phyloP scores from a whole-genome alignment of 2,113 vertebrate genomes.

The Lepus europaeus region DNA sequence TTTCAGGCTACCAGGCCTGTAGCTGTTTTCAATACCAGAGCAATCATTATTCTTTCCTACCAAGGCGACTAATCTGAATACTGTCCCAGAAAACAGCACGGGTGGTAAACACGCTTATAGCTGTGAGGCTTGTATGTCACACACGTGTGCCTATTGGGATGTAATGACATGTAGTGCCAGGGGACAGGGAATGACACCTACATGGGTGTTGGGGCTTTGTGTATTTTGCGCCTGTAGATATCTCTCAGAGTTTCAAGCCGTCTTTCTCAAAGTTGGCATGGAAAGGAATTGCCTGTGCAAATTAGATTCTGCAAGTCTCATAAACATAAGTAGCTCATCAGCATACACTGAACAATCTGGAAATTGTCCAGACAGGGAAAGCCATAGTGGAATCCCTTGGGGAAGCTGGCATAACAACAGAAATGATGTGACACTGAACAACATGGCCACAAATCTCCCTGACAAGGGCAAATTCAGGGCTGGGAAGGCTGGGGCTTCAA shows the following conservation, averaged over 20 bases:
- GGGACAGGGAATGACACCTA: neutral
- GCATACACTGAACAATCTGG: slow-evolving; percentile 64
- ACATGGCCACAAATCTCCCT: neutral
- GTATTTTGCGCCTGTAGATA: neutral
- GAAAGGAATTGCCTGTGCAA: slow-evolving; percentile 67
- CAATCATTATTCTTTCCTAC: neutral
- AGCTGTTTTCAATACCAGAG: neutral
- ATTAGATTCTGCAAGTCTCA: slow-evolving; percentile 68
- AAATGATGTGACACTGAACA: neutral
- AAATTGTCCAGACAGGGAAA: slow-evolving; percentile 68
- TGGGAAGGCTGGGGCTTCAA: neutral
- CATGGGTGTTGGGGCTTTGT: neutral
- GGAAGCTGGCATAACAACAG: slow-evolving; percentile 41
- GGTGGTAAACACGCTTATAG: neutral
- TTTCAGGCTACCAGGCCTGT: slow-evolving; percentile 22
- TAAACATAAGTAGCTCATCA: slow-evolving; percentile 71
- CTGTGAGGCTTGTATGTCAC: neutral
- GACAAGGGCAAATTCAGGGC: slow-evolving; percentile 33
- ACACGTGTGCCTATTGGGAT: accelerated
- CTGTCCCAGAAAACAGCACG: neutral
- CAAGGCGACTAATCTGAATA: neutral
- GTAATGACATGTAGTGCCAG: too few species aligned
- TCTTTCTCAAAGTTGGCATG: slow-evolving; percentile 58
- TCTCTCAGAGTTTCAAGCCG: slow-evolving; percentile 22
- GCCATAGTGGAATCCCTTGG: slow-evolving; percentile 35